Evolutionary conservation across 2,797 vertebrate species (phyloP), one percentile per base, ranked within the genome.

Genomic region (Hydrophis major): DNA sequence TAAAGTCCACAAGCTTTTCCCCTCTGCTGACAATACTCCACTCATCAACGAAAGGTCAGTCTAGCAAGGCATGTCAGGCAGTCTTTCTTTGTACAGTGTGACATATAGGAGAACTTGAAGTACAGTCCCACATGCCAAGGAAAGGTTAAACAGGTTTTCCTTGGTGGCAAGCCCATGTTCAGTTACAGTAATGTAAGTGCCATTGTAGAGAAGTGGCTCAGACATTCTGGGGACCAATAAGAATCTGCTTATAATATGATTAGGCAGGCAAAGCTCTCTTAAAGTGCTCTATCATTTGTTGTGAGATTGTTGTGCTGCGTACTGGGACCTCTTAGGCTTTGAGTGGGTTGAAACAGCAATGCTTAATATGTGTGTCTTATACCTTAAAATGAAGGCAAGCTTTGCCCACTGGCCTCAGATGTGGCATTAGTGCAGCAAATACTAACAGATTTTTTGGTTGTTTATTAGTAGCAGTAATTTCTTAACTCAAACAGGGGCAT

Each of bases 221-320:
- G 96, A 95, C 95, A 96, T 97, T 93, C 96, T 92, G 96, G 96
- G 97, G 96, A 97, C 95, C 96, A 95, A 95, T 97, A 95, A 96
- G 96, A 97, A 97, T 96, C 97, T 95, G 95, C 95, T 97, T 97
- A 97, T 96, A 96, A 97, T 96, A 97, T 95, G 96, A 97, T 97
- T 97, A 97, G 95, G 95, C 96, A 95, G 95, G 94, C 96, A 96
- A 95, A 95, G 95, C 4, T 0, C 93, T 96, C 93, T 94, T 97
- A 92, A 97, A 95, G 96, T 95, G 95, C 96, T 97, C 96, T 94
- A 95, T 97, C 96, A 96, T 96, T 95, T 78, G 95, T 93, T 96
- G 95, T 95, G 95, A 90, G 95, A 96, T 96, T 96, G 95, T 94
- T 97, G 96, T 96, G 96, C 95, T 92, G 95, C 96, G 96, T 95